phyloP scores from a whole-genome alignment of 1,140 invertebrate species.

The Coboldia fuscipes region DNA sequence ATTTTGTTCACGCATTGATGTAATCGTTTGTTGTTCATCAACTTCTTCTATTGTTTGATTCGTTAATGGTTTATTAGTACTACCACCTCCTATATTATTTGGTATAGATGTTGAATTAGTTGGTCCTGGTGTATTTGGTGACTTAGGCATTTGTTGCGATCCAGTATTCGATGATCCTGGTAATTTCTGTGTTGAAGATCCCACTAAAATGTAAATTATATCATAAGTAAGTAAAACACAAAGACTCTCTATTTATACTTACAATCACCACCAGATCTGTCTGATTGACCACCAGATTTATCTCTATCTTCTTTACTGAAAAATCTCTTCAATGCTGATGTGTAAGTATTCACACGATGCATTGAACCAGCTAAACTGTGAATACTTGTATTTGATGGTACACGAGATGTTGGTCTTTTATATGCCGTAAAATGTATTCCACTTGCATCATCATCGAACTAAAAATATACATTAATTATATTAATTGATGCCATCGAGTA shows the following conservation, averaged over 20 bases:
- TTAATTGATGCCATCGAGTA: too few species aligned
- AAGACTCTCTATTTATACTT: slow-evolving; percentile 7
- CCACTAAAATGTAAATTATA: too few species aligned
- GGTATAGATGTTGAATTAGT: slow-evolving; percentile 6
- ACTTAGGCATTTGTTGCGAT: too few species aligned
- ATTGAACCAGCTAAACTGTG: slow-evolving; percentile 32
- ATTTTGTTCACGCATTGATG: slow-evolving; percentile 35
- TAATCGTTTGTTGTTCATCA: slow-evolving; percentile 58
- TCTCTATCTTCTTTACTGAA: slow-evolving; percentile 52
- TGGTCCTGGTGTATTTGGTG: slow-evolving; percentile 10
- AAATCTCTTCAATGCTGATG: slow-evolving; percentile 47
- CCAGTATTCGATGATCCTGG: too few species aligned
- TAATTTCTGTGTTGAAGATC: too few species aligned
- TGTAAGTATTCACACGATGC: slow-evolving; percentile 45
- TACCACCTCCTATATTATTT: slow-evolving; percentile 4
- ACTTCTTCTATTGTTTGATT: slow-evolving; percentile 62
- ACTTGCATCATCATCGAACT: slow-evolving; percentile 35
- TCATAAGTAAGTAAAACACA: slow-evolving; percentile 10
- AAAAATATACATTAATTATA: too few species aligned
- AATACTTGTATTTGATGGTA: slow-evolving; percentile 25
- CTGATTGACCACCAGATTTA: too few species aligned
- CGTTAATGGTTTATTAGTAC: slow-evolving; percentile 45
- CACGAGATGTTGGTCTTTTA: slow-evolving; percentile 20
- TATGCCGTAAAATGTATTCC: slow-evolving; percentile 48
- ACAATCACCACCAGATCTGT: too few species aligned